These are phyloP conservation scores for Papilio protenor DNA, from an alignment of 2,888 invertebrate genomes.

Conservation along the genomic window DNA sequence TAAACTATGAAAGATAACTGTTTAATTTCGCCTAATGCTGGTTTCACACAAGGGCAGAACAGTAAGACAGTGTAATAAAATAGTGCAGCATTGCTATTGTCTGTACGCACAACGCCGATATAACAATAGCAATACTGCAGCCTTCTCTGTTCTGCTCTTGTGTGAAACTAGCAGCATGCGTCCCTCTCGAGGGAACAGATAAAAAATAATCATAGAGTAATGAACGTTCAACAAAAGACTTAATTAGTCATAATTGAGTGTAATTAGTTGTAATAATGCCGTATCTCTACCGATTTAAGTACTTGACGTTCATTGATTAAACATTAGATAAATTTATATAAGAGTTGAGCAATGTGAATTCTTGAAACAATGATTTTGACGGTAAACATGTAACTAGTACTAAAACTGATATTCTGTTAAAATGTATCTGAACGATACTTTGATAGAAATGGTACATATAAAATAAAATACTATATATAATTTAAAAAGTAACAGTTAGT, in stretches of 20 bases:
- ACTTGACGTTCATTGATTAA: constrained; percentile 28
- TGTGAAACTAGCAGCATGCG: constrained; percentile 47
- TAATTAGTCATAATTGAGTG: constrained; percentile 57
- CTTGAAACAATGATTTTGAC: constrained; percentile 5
- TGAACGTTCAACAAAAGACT: constrained; percentile 60
- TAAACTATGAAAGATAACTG: constrained; percentile 69
- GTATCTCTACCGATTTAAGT: constrained; percentile 49
- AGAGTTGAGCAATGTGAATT: constrained; percentile 16
- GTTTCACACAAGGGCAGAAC: background rate
- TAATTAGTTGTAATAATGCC: constrained; percentile 55
- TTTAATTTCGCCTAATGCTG: constrained; percentile 56
- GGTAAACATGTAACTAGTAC: background rate
- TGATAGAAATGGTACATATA: no score
- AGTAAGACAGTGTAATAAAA: background rate
- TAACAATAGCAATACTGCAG: background rate
- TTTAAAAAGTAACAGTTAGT: no score
- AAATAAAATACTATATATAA: background rate
- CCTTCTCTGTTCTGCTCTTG: background rate
- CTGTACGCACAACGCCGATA: background rate
- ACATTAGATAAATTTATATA: constrained; percentile 33
- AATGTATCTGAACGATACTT: no score
- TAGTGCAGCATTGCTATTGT: background rate
- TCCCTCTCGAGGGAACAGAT: constrained; percentile 54
- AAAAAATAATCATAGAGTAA: constrained; percentile 62
- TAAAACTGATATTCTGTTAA: background rate